Evolutionary conservation across 2,113 vertebrate genomes (phyloP), one percentile per base, ranked within the genome.

Genomic region (Puffinus mauretanicus): DNA sequence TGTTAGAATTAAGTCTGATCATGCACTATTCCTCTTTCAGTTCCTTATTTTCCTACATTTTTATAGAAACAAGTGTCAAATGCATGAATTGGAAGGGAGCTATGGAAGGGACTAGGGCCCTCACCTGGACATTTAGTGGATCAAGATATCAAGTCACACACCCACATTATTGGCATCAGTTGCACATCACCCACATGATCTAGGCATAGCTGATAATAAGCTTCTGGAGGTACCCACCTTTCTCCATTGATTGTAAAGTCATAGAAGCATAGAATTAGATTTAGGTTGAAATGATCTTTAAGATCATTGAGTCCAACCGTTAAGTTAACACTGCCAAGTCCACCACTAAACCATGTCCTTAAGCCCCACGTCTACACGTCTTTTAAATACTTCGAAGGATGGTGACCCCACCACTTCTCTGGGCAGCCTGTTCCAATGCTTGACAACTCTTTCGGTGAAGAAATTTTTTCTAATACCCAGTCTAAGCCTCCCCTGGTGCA

Each of bases 351-450:
- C 15, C 6, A 18, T 5, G 11, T 42, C 21, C 12, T 11, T 52
- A 38, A 82, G 18, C 2, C 0, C 18, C 18, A 9, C 3, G 0
- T 44, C 16, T 46, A 36, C 14, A 27, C 1, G 4, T 54, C 15
- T 69, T 73, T 60, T 32, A 61, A 38, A 21, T 32, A 51, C 11
- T 22, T 62, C 14, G 57, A 27, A 25, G 13, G 27, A 42, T 36
- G 29, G 27, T 17, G 21, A 80, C 18, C 30, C 18, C 13, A 13
- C 29, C 20, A 32, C 16, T 67, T 34, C 22, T 18, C 18, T 46
- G 27, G 27, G 18, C 30, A 72, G 25, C 8, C 16, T 49, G 16
- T 42, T 65, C 25, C 51, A 52, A 52, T 52, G 51, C 14, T 26
- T 52, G 8, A 52, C 7, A 5, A 52, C 51, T 14, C 14, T 15